Conservation (phyloP, 35 echinoderm and acorn worm genomes). For the Stichopus chloronotus region DNA sequence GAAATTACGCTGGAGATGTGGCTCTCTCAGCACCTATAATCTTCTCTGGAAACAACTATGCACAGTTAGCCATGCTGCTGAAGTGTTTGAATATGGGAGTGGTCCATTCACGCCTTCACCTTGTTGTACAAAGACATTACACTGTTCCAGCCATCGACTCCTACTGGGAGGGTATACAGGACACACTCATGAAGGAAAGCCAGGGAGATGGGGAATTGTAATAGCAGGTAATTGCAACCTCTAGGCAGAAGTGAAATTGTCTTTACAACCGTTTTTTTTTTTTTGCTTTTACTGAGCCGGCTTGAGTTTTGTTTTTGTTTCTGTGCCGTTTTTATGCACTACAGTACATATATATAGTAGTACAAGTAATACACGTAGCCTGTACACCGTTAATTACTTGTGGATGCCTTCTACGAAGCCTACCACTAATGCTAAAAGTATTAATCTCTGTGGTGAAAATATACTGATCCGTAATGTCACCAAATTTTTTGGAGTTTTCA, state of each 20-base stretch:
- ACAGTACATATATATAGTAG: neutral
- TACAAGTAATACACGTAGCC: neutral
- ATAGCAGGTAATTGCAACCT: neutral
- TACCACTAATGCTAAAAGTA: no score
- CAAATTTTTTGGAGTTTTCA: no score
- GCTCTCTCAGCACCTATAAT: neutral
- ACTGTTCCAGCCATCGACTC: neutral
- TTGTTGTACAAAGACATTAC: neutral
- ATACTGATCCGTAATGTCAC: no score
- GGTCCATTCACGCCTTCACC: neutral
- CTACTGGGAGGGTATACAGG: conserved; percentile 5
- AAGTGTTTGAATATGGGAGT: conserved; percentile 12
- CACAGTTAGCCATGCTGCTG: neutral
- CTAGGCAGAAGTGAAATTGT: neutral
- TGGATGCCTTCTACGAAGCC: no score
- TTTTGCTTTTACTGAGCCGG: neutral
- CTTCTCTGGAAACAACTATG: neutral
- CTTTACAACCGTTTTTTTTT: neutral
- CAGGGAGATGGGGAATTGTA: neutral
- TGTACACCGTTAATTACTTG: no score
- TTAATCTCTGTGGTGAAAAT: no score
- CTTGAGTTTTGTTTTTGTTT: no score
- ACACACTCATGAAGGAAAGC: neutral
- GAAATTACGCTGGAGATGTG: neutral
- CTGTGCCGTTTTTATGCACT: neutral